Conservation (phyloP, 2,888 invertebrate genomes). For the Penaeus monodon region DNA sequence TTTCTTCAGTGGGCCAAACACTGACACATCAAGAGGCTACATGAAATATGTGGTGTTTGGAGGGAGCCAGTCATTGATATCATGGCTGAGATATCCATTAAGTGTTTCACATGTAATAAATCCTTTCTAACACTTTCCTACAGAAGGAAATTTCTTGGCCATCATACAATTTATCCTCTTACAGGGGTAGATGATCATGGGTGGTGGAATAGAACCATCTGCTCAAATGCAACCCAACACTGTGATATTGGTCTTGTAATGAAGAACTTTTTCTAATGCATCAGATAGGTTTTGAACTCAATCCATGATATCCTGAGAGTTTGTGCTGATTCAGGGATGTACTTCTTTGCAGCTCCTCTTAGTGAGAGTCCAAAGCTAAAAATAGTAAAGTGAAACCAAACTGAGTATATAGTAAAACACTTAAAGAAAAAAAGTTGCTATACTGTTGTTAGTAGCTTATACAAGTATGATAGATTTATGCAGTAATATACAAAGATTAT, state of each 20-base stretch:
- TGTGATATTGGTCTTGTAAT: not conserved
- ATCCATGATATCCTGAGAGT: no score
- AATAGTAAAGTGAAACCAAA: no score
- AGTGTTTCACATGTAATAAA: constrained; percentile 24
- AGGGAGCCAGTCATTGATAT: constrained; percentile 26
- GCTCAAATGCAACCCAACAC: not conserved
- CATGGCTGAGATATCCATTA: constrained; percentile 6
- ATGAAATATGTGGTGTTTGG: constrained; percentile 8
- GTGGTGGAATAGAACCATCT: constrained; percentile 6
- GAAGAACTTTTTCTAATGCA: not conserved
- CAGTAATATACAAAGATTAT: no score
- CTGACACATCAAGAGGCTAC: constrained; percentile 10
- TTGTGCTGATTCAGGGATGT: no score
- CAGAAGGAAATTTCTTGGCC: not conserved
- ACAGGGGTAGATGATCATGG: constrained; percentile 24
- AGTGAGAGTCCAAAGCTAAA: no score
- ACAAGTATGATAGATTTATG: no score
- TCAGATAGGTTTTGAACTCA: not conserved
- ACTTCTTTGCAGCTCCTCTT: no score
- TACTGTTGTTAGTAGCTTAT: no score
- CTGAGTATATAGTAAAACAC: no score
- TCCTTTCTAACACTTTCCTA: constrained; percentile 13
- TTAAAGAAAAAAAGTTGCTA: no score
- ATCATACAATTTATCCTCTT: not conserved
- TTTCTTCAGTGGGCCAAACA: constrained; percentile 22